phyloP scores from a whole-genome alignment of 2,113 vertebrate species.

The Leptodactylus fuscus region DNA sequence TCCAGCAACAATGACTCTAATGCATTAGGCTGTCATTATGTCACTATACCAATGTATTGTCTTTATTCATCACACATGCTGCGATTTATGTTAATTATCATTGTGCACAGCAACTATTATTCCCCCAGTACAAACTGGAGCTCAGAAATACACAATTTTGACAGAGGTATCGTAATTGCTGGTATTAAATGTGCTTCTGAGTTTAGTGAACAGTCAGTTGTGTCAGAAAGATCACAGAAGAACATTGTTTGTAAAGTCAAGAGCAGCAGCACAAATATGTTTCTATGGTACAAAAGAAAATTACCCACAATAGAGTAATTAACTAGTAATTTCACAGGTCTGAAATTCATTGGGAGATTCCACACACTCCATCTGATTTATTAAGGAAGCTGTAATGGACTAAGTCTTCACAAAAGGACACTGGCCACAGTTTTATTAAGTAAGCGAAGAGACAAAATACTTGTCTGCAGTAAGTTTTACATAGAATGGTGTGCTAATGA shows the following conservation, averaged over 20 bases:
- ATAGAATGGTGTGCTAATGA: no score
- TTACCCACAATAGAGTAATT: not conserved
- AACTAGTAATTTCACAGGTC: not conserved
- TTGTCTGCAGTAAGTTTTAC: no score
- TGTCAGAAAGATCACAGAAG: slow-evolving; percentile 1
- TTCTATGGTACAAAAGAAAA: slow-evolving; percentile 17
- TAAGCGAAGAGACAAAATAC: no score
- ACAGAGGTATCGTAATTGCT: not conserved
- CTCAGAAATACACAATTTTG: not conserved
- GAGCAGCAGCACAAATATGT: not conserved
- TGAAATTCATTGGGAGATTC: not conserved
- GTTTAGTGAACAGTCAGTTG: slow-evolving; percentile 6
- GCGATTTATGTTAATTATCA: slow-evolving; percentile 18
- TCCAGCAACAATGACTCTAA: not conserved
- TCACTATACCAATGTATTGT: not conserved
- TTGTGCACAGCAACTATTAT: slow-evolving; percentile 15
- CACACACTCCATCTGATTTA: not conserved
- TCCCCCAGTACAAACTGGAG: not conserved
- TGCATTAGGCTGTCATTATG: not conserved
- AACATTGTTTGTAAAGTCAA: slow-evolving; percentile 4
- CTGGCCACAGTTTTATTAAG: no score
- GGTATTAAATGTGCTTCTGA: not conserved
- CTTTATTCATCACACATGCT: slow-evolving; percentile 14
- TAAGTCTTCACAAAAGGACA: no score
- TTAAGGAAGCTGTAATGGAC: no score